Base-by-base conservation (phyloP, 1,140 invertebrate species). In the Sinonovacula constricta region DNA sequence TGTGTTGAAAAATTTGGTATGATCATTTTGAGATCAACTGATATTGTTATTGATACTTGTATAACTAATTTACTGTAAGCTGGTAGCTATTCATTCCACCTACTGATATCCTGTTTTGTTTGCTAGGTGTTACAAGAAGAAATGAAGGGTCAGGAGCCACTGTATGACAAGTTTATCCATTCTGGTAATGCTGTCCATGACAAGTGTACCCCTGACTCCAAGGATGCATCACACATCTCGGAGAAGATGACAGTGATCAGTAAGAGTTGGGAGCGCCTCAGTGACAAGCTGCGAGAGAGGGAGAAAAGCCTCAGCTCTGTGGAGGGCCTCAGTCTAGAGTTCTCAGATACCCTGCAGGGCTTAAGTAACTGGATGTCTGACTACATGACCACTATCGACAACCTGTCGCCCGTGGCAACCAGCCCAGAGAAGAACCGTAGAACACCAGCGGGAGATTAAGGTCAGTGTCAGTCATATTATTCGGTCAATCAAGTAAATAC, bases 101-200 rank as follows among this genome's bases (percentile, higher is more conserved):
- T n/a, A n/a, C n/a, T n/a, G n/a, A n/a, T 65, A 36, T 53, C 31
- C 14, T 24, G 3, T 66, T 69, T 74, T 54, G 34, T 56, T 14
- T 63, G 31, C 80, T 95, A 97, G 93, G 97, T 99, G 0, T 91
- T 98, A 24, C 94, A 97, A 78, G 97, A 98, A 92, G 97, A 98
- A 90, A 96, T 98, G 92, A 93, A 95, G 68, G 94, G 95, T 1
- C 97, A 98, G 88, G 96, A 98, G 88, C 96, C 96, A 0, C 95
- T 97, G 77, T 91, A 98, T 59, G 94, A 96, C 79, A 95, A 97
- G 84, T 93, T 98, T 72, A 93, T 96, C 82, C 94, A 96, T 79
- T 93, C 96, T 30, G 96, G 95, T 1, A 94, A 95, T 81, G 93
- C 93, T 26, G 94, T 98, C 15, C 90, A 98, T 7, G 92, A 94